A percentile compares a stretch with the other conserved stretches of the same genome.
Evolutionary conservation across 2,113 vertebrate genomes (phyloP).

Genomic region (Pachypanchax playfairii): DNA sequence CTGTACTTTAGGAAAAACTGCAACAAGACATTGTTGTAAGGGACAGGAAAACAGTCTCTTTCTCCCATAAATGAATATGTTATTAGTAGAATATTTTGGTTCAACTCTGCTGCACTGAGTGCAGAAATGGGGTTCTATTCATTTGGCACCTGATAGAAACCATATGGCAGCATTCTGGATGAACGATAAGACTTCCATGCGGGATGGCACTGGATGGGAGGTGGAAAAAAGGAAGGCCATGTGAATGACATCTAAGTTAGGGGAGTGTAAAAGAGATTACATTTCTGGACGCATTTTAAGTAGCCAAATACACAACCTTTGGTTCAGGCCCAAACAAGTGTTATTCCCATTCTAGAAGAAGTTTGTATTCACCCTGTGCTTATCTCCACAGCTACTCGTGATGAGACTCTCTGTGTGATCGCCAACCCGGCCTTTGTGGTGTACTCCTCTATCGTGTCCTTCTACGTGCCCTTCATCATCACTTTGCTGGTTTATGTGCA

Average conservation of each 20-base stretch:
- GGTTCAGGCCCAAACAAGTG: slow-evolving; percentile 1
- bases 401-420: slow-evolving; percentile 79
- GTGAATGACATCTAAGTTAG: slow-evolving; percentile 13
- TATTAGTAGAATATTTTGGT: not conserved
- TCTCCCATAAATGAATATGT: too few relatives aligned
- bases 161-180: not conserved
- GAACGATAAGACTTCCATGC: not conserved
- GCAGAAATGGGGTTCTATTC: slow-evolving; percentile 3
- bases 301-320: slow-evolving; percentile 1
- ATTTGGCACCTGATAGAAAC: slow-evolving; percentile 1
- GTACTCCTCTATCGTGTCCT: slow-evolving; percentile 84
- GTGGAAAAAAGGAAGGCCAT: not conserved
- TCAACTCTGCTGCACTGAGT: slow-evolving; percentile 8
- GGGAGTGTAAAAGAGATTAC: not conserved
- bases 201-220: not conserved
- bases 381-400: slow-evolving; percentile 75
- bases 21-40: not conserved
- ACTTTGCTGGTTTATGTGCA: slow-evolving; percentile 84
- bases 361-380: slow-evolving; percentile 32
- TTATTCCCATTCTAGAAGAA: not conserved
- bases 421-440: slow-evolving; percentile 84
- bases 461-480: slow-evolving; percentile 85
- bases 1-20: too few relatives aligned
- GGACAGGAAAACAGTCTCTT: not conserved
- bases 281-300: slow-evolving; percentile 21